Conservation (phyloP, 2,113 vertebrate species). For the Catagonus wagneri region DNA sequence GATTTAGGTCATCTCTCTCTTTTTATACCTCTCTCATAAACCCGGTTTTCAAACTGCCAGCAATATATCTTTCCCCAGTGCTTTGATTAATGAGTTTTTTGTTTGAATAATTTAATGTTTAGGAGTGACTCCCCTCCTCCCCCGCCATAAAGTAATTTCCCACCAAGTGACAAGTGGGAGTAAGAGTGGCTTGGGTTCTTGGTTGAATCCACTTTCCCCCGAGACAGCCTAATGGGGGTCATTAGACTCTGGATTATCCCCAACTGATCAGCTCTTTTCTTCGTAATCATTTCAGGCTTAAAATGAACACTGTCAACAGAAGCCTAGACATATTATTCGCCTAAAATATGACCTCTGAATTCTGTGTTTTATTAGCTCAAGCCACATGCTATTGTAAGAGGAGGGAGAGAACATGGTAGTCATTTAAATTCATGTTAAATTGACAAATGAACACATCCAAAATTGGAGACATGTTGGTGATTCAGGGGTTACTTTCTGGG, state of each 20-base stretch:
- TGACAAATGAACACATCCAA: not conserved
- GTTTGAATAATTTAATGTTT: conserved; percentile 37
- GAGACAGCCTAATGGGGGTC: rapidly evolving
- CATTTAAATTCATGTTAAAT: not conserved
- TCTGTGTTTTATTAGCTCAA: not conserved
- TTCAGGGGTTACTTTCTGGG: not conserved
- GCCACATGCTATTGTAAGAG: not conserved
- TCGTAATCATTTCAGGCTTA: not conserved
- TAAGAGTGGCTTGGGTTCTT: not conserved
- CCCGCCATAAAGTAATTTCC: not conserved
- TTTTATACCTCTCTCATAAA: not conserved
- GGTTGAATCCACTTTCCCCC: not conserved
- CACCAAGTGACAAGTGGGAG: not conserved
- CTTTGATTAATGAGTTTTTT: conserved; percentile 36
- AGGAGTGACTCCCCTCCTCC: not conserved
- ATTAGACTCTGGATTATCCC: not conserved
- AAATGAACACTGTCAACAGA: not conserved
- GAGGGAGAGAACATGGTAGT: not conserved
- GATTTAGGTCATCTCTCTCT: not conserved
- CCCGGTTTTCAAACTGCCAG: conserved; percentile 6
- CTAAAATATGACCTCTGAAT: not conserved
- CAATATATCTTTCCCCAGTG: not conserved
- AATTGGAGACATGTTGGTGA: not conserved
- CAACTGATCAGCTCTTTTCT: not conserved
- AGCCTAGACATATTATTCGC: not conserved